Conservation (phyloP, 2,888 invertebrate species). For the Megaustenia siamemsis region DNA sequence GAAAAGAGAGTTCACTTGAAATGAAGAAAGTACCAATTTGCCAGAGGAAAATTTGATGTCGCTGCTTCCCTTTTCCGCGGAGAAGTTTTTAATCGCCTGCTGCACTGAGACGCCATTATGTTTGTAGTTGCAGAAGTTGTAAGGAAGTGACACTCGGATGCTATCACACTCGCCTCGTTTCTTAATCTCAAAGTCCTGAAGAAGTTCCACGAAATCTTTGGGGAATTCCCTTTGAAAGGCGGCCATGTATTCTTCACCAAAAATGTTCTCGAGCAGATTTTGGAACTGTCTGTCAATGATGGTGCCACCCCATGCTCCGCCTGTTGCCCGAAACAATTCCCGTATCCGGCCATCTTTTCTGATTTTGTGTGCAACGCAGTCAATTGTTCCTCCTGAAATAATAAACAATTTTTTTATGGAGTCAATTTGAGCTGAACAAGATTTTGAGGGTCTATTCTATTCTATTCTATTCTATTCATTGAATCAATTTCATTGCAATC, state of each 20-base stretch:
- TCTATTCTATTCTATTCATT: no score
- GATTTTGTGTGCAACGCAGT: constrained; percentile 75
- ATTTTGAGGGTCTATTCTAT: no score
- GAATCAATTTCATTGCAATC: no score
- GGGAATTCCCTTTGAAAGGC: constrained; percentile 70
- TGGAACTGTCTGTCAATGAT: constrained; percentile 73
- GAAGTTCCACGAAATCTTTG: constrained; percentile 72
- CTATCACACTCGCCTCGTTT: constrained; percentile 74
- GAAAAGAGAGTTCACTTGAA: constrained; percentile 69
- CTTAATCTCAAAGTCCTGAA: constrained; percentile 75
- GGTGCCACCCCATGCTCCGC: constrained; percentile 76
- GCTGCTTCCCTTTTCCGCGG: constrained; percentile 61
- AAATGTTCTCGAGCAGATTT: constrained; percentile 69
- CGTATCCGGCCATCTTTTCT: constrained; percentile 72
- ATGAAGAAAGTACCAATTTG: constrained; percentile 71
- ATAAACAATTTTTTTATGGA: neutral
- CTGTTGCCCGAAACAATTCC: constrained; percentile 75
- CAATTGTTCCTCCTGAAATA: constrained; percentile 73
- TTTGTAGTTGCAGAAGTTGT: constrained; percentile 75
- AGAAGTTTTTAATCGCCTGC: constrained; percentile 71
- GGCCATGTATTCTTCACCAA: constrained; percentile 70
- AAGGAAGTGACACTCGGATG: constrained; percentile 72
- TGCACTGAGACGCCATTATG: constrained; percentile 70
- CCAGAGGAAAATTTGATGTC: constrained; percentile 75
- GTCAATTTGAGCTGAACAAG: no score